Evolutionary conservation across 1,140 invertebrate species (phyloP).

Genomic region (Zaprionus davidi): DNA sequence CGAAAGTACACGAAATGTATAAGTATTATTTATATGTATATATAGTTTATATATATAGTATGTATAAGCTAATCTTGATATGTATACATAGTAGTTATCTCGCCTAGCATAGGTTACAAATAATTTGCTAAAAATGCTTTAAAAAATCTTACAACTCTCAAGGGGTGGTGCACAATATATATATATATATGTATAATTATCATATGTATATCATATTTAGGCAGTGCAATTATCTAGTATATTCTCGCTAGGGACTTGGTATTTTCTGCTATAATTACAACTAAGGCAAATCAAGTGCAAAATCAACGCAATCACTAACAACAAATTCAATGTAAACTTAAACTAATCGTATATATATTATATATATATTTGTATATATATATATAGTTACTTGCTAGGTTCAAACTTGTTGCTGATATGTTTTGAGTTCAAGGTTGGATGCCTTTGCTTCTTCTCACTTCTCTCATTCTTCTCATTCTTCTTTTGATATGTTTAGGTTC

Average conservation of each 20-base stretch:
- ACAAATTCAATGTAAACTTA: slow-evolving; percentile 28
- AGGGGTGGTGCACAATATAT: slow-evolving; percentile 53
- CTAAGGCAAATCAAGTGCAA: slow-evolving; percentile 27
- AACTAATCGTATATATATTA: slow-evolving; percentile 23
- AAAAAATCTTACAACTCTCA: slow-evolving; percentile 59
- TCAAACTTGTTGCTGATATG: slow-evolving; percentile 72
- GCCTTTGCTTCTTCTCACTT: slow-evolving; percentile 10
- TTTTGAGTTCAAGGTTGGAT: slow-evolving; percentile 77
- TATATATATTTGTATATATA: slow-evolving; percentile 46
- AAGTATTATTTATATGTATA: slow-evolving; percentile 25
- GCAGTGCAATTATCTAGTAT: slow-evolving; percentile 53
- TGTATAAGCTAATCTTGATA: slow-evolving; percentile 51
- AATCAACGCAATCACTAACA: slow-evolving; percentile 9
- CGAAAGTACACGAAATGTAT: slow-evolving; percentile 52
- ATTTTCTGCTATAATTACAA: slow-evolving; percentile 12
- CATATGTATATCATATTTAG: slow-evolving; percentile 23
- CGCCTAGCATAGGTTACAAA: slow-evolving; percentile 46
- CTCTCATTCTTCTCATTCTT: slow-evolving; percentile 23
- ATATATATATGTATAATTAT: slow-evolving; percentile 40
- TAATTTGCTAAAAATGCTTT: slow-evolving; percentile 72
- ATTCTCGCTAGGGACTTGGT: slow-evolving; percentile 41
- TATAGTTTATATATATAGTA: slow-evolving; percentile 32
- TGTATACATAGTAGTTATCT: slow-evolving; percentile 34
- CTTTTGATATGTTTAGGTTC: slow-evolving; percentile 44
- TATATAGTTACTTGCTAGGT: slow-evolving; percentile 39